phyloP scores from a whole-genome alignment of 2,113 vertebrate species.

The Ammodytes dubius region DNA sequence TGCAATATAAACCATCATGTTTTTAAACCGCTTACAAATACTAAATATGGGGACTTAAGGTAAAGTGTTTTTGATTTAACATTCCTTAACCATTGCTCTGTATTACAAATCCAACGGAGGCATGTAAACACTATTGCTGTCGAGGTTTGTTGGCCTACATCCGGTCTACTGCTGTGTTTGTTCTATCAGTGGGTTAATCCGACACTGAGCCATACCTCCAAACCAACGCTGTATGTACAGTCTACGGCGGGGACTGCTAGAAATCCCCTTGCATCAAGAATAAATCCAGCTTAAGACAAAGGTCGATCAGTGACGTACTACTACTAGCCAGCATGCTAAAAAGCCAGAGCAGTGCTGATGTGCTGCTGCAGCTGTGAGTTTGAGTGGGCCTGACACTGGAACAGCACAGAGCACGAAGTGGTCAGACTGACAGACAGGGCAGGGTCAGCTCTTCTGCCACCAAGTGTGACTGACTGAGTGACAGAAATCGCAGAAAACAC shows the following conservation, averaged over 20 bases:
- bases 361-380: constrained; percentile 40
- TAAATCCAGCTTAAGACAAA: constrained; percentile 47
- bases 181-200: background rate
- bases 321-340: constrained; percentile 9
- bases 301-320: constrained; percentile 28
- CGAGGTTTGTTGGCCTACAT: background rate
- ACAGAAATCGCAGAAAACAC: constrained; percentile 4
- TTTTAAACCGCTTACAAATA: background rate
- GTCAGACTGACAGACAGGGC: constrained; percentile 31
- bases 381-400: constrained; percentile 42
- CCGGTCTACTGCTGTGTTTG: background rate
- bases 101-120: background rate
- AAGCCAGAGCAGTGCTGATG: constrained; percentile 19
- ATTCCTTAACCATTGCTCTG: background rate
- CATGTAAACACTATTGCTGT: constrained; percentile 4
- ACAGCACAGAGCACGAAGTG: constrained; percentile 38
- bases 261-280: constrained; percentile 1
- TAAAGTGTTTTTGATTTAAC: background rate
- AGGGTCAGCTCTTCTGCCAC: constrained; percentile 52
- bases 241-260: background rate
- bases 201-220: background rate
- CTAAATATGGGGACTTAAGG: background rate
- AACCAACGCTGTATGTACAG: background rate
- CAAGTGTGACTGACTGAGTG: constrained; percentile 27
- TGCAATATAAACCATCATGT: background rate